These are phyloP conservation scores for Sarcophaga rosellei DNA, from an alignment of 2,888 invertebrate genomes.

Conservation along the genomic window DNA sequence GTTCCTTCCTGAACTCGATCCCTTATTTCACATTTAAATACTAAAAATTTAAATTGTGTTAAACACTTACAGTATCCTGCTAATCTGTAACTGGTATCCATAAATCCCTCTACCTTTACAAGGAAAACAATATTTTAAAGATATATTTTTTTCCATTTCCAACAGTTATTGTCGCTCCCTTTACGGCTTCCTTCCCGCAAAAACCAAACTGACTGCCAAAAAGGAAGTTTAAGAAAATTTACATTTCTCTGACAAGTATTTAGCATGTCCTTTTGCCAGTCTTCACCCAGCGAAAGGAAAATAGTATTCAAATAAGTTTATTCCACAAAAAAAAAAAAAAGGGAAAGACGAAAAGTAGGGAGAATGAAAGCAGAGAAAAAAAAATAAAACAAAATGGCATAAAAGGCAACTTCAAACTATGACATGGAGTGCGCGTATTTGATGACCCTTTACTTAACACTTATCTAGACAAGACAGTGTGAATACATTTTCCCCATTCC, in stretches of 20 bases:
- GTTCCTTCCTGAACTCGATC: no score
- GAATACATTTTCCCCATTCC: constrained; percentile 49
- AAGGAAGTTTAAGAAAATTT: constrained; percentile 56
- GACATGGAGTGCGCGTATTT: constrained; percentile 65
- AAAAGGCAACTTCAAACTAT: constrained; percentile 57
- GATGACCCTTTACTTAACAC: constrained; percentile 68
- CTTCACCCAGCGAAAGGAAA: constrained; percentile 32
- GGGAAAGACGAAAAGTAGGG: neutral
- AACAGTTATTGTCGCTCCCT: neutral
- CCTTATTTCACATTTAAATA: no score
- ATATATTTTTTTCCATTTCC: neutral
- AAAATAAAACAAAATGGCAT: constrained; percentile 39
- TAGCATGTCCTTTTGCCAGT: constrained; percentile 54
- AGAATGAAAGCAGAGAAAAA: constrained; percentile 8
- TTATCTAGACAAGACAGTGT: constrained; percentile 66
- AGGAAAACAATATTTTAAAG: neutral
- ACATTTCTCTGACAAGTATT: constrained; percentile 57
- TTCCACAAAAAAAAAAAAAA: neutral
- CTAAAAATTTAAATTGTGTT: no score
- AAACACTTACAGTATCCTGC: no score
- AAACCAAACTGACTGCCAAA: constrained; percentile 44
- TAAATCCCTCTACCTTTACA: no score
- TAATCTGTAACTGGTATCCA: no score
- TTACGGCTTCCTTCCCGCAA: constrained; percentile 35
- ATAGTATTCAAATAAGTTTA: constrained; percentile 29